Conservation (phyloP, 2,113 vertebrate species). For the Tringa solitaria region DNA sequence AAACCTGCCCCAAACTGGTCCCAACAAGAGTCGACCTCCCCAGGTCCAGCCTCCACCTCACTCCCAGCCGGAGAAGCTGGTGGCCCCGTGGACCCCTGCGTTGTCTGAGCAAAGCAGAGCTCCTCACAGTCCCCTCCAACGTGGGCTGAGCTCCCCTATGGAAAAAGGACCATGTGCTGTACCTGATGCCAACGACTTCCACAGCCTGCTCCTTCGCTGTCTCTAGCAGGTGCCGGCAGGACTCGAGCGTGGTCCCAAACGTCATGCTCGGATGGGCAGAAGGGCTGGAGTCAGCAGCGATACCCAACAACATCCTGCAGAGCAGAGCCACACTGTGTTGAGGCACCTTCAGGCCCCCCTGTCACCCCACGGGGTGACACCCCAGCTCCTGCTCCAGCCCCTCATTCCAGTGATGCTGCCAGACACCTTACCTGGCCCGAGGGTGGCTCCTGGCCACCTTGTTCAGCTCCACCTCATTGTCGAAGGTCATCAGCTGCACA, state of each 20-base stretch:
- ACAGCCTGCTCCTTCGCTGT: slow-evolving; percentile 70
- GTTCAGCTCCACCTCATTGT: slow-evolving; percentile 78
- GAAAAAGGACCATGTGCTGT: not conserved
- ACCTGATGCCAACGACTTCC: slow-evolving; percentile 81
- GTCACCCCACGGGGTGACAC: not conserved
- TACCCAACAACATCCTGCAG: slow-evolving; percentile 74
- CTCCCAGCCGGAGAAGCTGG: not conserved
- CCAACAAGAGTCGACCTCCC: not conserved
- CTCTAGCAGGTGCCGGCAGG: slow-evolving; percentile 74
- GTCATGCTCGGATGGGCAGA: slow-evolving; percentile 33
- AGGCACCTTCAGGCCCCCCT: not conserved
- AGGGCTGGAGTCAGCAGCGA: slow-evolving; percentile 65
- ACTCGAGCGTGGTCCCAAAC: slow-evolving; percentile 69
- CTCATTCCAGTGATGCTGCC: fast-evolving
- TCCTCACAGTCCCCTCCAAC: fast-evolving
- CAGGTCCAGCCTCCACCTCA: not conserved
- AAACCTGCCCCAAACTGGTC: not conserved
- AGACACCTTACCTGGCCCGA: slow-evolving; percentile 65
- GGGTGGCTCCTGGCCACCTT: slow-evolving; percentile 77
- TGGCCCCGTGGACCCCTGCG: fast-evolving
- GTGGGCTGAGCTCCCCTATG: not conserved
- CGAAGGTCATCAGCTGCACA: slow-evolving; percentile 76
- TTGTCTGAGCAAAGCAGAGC: not conserved
- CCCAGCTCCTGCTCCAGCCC: not conserved
- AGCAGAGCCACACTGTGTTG: not conserved